Conservation (phyloP, 2,888 invertebrate genomes). For the Panzeria rudis region DNA sequence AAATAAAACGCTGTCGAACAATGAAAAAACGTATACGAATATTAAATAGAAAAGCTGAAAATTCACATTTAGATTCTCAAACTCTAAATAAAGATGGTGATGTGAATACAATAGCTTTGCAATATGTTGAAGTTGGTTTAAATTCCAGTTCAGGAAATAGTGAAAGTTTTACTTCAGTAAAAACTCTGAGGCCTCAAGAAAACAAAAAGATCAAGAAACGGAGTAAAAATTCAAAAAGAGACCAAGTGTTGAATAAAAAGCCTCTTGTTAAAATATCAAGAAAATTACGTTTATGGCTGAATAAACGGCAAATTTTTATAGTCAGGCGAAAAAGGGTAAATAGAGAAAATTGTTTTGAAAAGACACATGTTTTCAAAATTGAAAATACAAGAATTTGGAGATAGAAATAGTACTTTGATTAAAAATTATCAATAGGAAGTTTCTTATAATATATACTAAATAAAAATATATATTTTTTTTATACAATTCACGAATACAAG, state of each 20-base stretch:
- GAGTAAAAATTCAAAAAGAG: conserved; percentile 9
- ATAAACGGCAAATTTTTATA: conserved; percentile 78
- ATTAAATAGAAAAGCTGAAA: neutral
- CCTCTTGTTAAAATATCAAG: conserved; percentile 74
- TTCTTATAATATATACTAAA: neutral
- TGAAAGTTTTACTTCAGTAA: neutral
- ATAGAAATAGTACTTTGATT: neutral
- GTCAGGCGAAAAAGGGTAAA: conserved; percentile 74
- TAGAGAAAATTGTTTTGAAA: conserved; percentile 30
- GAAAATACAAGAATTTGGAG: conserved; percentile 36
- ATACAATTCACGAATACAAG: neutral
- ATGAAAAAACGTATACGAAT: conserved; percentile 51
- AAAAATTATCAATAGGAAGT: neutral
- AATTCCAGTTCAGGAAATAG: neutral
- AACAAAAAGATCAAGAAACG: neutral
- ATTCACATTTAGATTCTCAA: neutral
- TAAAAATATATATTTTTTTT: neutral
- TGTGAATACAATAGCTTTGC: conserved; percentile 11
- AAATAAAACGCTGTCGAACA: conserved; percentile 28
- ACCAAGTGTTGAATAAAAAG: conserved; percentile 9
- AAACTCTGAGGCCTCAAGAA: neutral
- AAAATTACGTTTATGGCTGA: conserved; percentile 78
- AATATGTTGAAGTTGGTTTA: neutral
- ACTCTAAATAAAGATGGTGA: neutral
- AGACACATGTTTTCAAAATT: neutral